These are phyloP conservation scores for Pantala flavescens DNA, from an alignment of 1,140 invertebrate genomes.

Conservation along the genomic window DNA sequence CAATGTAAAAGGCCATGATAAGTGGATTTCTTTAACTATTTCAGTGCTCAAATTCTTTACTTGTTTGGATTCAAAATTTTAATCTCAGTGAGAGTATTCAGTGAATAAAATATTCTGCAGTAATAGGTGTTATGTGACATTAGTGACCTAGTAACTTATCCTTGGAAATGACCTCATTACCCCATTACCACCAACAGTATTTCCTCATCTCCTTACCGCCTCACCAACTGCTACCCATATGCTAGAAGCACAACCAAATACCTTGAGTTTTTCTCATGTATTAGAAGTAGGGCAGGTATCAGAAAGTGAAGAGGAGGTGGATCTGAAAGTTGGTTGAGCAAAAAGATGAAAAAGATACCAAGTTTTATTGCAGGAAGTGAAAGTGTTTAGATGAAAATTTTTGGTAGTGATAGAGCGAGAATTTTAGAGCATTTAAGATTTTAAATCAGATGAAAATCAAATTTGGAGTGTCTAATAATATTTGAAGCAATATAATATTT, in stretches of 20 bases:
- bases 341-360: background rate
- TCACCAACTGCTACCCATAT: background rate
- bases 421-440: too few relatives aligned
- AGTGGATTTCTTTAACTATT: too few relatives aligned
- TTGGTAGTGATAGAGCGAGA: too few relatives aligned
- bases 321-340: slow-evolving; percentile 4
- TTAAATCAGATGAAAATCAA: too few relatives aligned
- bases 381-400: background rate
- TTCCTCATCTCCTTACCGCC: background rate
- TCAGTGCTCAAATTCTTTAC: too few relatives aligned
- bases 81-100: too few relatives aligned
- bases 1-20: too few relatives aligned
- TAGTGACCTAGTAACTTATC: background rate
- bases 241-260: background rate
- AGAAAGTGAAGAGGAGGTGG: background rate
- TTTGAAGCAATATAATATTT: too few relatives aligned
- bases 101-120: too few relatives aligned
- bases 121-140: background rate
- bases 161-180: slow-evolving; percentile 1
- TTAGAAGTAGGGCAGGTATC: background rate
- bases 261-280: background rate
- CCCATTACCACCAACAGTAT: background rate
- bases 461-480: too few relatives aligned
- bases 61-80: too few relatives aligned
- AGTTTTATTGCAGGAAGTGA: background rate